Evolutionary conservation across 2,888 invertebrate species (phyloP), one percentile per base, ranked within the genome.

Genomic region (Tachystola acroxantha): DNA sequence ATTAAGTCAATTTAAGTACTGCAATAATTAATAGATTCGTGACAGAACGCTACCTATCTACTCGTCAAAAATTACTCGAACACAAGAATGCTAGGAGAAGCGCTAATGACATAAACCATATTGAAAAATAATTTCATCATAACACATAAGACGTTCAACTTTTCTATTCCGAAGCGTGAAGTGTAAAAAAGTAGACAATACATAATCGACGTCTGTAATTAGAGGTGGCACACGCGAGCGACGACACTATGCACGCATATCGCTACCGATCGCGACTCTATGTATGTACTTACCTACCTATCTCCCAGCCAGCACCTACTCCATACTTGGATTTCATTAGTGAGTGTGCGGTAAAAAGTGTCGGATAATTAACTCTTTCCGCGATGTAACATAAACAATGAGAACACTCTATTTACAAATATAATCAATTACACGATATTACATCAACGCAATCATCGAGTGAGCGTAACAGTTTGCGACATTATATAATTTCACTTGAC

Each of bases 131-230:
- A 63, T 69, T 64, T 69, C 67, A 59, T 74, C 62, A 72, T 67
- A 62, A 56, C 59, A 64, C 64, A 57, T 62, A 58, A 74, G 64
- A 65, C 73, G 57, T 71, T 75, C 74, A 73, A 77, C 78, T 78
- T 77, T 79, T 79, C 74, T 73, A 76, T 74, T 77, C 64, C 65
- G 62, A 64, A 55, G 69, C 68, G 63, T 64, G 64, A 61, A 61
- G 62, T 63, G 65, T 67, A 74, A 77, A 76, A 75, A 69, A 65
- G 45, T 50, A 67, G 58, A 77, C 76, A 77, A 76, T 75, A 70
- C 69, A 67, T 74, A 69, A 69, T 66, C 63, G 64, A 52, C 54
- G 57, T 53, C 44, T 43, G 55, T 70, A 76, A 78, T 76, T 73
- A 74, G 53, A 53, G 44, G 51, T 46, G 48, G 42, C 47, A 57